These are phyloP conservation scores for Lycorma delicatula DNA, from an alignment of 1,140 invertebrate species.

Conservation along the genomic window DNA sequence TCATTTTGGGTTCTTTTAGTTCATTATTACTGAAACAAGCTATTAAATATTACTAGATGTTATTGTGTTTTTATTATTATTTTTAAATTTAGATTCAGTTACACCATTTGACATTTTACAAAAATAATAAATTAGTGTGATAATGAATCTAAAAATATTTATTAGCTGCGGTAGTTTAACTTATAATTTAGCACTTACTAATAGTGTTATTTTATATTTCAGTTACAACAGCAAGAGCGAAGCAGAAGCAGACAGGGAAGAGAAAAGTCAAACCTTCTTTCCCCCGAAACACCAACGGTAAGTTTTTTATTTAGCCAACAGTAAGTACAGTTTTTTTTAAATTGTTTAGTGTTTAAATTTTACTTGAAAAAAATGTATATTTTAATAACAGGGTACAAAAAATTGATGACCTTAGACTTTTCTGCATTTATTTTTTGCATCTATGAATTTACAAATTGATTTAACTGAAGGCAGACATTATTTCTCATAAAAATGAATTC, in stretches of 20 bases:
- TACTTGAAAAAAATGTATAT: neutral
- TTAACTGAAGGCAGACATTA: neutral
- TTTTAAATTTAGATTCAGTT: conserved; percentile 9
- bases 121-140: neutral
- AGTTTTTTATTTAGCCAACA: conserved; percentile 1
- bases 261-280: conserved; percentile 15
- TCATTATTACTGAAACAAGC: no score
- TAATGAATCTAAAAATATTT: neutral
- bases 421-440: neutral
- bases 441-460: neutral
- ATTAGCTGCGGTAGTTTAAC: neutral
- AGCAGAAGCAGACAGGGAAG: conserved; percentile 17
- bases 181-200: neutral
- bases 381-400: neutral
- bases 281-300: conserved; percentile 21
- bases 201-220: neutral
- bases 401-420: neutral
- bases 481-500: no score
- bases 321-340: no score
- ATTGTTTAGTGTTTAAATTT: no score
- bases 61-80: neutral
- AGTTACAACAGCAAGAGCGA: conserved; percentile 14
- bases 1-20: no score
- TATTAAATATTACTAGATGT: no score
- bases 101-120: neutral